phyloP scores from a whole-genome alignment of 1,140 invertebrate genomes.

The Homalodisca vitripennis region DNA sequence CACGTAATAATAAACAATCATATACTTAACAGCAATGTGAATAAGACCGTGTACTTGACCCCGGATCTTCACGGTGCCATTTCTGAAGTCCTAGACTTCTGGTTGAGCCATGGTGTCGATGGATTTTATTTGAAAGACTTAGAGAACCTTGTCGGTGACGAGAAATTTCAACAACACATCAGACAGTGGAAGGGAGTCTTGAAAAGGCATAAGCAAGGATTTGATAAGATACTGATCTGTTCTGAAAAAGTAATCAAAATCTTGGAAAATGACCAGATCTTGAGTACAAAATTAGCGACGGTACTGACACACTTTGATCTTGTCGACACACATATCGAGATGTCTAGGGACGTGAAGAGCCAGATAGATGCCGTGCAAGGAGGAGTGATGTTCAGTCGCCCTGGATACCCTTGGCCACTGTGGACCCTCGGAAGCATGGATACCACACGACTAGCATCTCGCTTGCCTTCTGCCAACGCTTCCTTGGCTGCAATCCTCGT shows the following conservation, averaged over 20 bases:
- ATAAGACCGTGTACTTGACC: slow-evolving; percentile 17
- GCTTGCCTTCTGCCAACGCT: slow-evolving; percentile 55
- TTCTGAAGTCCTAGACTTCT: slow-evolving; percentile 60
- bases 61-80: slow-evolving; percentile 43
- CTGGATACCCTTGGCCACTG: slow-evolving; percentile 68
- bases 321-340: slow-evolving; percentile 64
- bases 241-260: slow-evolving; percentile 53
- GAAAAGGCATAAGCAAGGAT: slow-evolving; percentile 10
- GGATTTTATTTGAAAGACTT: slow-evolving; percentile 79
- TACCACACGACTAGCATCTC: slow-evolving; percentile 56
- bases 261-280: slow-evolving; percentile 44
- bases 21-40: slow-evolving; percentile 31
- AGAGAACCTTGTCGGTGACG: slow-evolving; percentile 52
- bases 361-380: slow-evolving; percentile 57
- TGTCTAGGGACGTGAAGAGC: slow-evolving; percentile 55
- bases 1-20: slow-evolving; percentile 39
- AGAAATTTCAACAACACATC: slow-evolving; percentile 51
- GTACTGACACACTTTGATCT: slow-evolving; percentile 67
- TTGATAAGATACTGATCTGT: slow-evolving; percentile 64
- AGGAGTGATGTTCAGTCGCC: slow-evolving; percentile 57
- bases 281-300: slow-evolving; percentile 44
- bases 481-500: slow-evolving; percentile 62
- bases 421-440: slow-evolving; percentile 69
- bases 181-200: slow-evolving; percentile 65
- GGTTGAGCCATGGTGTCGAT: slow-evolving; percentile 66